Evolutionary conservation across 2,113 vertebrate genomes (phyloP), one percentile per base, ranked within the genome.

Genomic region (Gambusia holbrooki): DNA sequence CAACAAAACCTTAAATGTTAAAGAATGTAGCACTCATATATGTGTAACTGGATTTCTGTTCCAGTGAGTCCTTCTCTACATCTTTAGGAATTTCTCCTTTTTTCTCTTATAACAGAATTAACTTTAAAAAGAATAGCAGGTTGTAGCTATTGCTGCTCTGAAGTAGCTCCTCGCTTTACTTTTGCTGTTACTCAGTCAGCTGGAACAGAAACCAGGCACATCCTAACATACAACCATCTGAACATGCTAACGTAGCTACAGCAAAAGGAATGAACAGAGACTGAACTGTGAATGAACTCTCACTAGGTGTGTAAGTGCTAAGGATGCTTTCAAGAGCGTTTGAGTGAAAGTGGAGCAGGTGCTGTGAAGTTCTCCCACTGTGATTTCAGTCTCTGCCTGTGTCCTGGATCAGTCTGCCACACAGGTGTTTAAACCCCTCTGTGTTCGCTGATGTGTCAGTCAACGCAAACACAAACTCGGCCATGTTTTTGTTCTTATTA

Each of bases 371-470:
- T 28, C 17, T 72, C 19, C 22, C 30, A 62, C 0, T 69, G 51
- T 51, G 60, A 69, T 69, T 70, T 48, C 54, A 54, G 29, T 32
- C n/a, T 63, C 19, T 63, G 13, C 71, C 28, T 29, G 3, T 63
- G 32, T 77, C n/a, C 60, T 66, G 75, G 82, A 69, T 83, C 82
- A 85, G 60, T 15, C n/a, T 69, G 60, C 76, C 77, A 80, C 69
- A 86, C 66, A 78, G 75, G 81, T 71, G 8, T n/a, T 65, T 30
- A 1, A 71, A 77, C 30, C 33, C 51, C 66, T 71, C 25, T 22
- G 2, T 48, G 45, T 48, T 48, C 4, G 15, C 45, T 48, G 45
- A 5, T 48, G 45, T 69, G 66, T 73, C 75, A 69, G 71, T 64
- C 33, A 40, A 65, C 58, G 42, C 33, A 40, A 76, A 62, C 35